Evolutionary conservation across 2,888 invertebrate species (phyloP), one percentile per base, ranked within the genome.

Genomic region (Cataglyphis cursor): DNA sequence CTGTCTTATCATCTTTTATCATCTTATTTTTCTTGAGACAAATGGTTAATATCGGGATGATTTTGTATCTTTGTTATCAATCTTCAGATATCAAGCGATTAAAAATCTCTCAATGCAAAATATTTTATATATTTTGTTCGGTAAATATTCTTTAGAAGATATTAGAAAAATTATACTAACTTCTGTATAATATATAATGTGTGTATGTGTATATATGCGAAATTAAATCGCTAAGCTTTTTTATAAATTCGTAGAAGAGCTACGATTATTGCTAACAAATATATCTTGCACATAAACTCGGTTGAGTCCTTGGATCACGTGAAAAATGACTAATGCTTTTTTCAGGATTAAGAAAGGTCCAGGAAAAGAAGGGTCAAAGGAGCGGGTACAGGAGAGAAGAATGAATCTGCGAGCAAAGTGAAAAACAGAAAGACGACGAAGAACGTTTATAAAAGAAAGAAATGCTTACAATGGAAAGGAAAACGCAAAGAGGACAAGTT

Each of bases 301-400:
- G 18, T 51, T 18, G 18, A 44, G 44, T 44, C 83, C 24, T 28
- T 1, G 91, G 87, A 93, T 92, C 90, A 89, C 54, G 88, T 93
- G 92, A 93, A 92, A 93, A 93, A 93, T 92, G 91, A 86, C 85
- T 66, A 21, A 64, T 48, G 87, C 88, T 93, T 94, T 93, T 92
- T 92, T 93, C 92, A 92, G 91, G 93, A 94, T 94, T 93, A 94
- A 28, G 24, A 28, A 24, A 88, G 87, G 68, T 82, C 81, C 76
- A 87, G 75, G 70, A 82, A 84, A 85, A 85, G 78, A 85, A 73
- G 66, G 85, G 76, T 76, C 73, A 84, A 51, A 6, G 31, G 6
- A 51, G n/a, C n/a, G 8, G n/a, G 0, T 51, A 48, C 18, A 48
- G 18, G 48, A 48, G 18, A 5, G 84, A 75, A 24, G 73, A 54